Evolutionary conservation across 2,113 vertebrate genomes (phyloP).

Genomic region (Columba livia): DNA sequence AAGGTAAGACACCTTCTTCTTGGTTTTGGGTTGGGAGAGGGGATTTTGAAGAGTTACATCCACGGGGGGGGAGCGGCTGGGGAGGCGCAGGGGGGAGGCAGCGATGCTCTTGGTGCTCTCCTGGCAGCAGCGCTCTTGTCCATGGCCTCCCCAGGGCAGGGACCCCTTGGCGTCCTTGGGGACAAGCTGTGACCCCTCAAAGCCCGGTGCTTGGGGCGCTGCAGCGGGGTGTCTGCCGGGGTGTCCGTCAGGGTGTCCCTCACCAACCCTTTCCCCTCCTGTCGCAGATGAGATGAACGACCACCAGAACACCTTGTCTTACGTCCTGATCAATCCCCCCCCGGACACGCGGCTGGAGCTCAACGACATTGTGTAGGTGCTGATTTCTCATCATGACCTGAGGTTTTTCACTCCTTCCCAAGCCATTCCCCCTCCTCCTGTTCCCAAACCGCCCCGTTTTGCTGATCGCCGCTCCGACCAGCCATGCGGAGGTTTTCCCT

Average conservation of each 20-base stretch:
- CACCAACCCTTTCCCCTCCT: slow-evolving; percentile 19
- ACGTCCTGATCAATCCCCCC: slow-evolving; percentile 95
- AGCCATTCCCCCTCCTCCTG: no score
- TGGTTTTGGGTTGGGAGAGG: accelerated
- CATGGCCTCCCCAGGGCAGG: accelerated
- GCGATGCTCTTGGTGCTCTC: accelerated
- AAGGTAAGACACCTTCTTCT: slow-evolving; percentile 45
- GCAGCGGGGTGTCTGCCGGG: background rate
- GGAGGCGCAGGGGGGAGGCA: background rate
- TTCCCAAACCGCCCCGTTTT: background rate
- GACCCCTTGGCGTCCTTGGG: background rate
- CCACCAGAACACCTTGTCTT: slow-evolving; percentile 95
- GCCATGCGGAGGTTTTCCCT: background rate
- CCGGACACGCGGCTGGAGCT: slow-evolving; percentile 94
- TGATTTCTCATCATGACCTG: no score
- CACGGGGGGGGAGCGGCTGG: background rate
- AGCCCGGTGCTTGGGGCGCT: background rate
- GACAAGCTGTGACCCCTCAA: accelerated
- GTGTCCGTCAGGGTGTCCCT: background rate
- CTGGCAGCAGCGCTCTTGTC: accelerated
- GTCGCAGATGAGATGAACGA: slow-evolving; percentile 95
- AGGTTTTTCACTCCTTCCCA: no score
- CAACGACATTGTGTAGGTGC: slow-evolving; percentile 91
- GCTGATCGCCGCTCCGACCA: accelerated
- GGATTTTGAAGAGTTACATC: background rate